Evolutionary conservation across 2,888 invertebrate genomes (phyloP).

Genomic region (Conistra vaccinii): DNA sequence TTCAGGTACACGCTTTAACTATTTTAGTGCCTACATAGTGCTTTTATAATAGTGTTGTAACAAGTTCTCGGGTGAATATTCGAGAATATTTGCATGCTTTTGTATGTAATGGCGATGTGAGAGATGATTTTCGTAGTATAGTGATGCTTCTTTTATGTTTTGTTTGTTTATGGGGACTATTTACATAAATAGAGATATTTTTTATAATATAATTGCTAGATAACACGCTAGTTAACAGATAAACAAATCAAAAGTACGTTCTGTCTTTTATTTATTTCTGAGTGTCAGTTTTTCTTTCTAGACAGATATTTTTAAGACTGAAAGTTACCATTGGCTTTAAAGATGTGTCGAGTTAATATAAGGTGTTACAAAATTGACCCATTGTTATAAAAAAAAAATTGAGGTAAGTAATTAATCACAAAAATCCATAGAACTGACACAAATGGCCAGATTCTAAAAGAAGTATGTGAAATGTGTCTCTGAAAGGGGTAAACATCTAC

Average conservation of each 20-base stretch:
- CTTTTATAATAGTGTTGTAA: conserved; percentile 60
- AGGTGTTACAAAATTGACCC: neutral
- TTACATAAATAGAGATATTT: neutral
- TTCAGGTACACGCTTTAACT: conserved; percentile 59
- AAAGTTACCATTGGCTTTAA: neutral
- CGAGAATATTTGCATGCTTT: conserved; percentile 30
- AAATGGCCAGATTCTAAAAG: too few species aligned
- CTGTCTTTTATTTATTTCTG: neutral
- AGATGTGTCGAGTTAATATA: neutral
- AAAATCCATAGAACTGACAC: too few species aligned
- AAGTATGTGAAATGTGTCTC: too few species aligned
- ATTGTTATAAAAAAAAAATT: too few species aligned
- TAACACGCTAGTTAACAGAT: neutral
- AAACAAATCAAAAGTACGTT: neutral
- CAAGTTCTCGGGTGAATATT: conserved; percentile 32
- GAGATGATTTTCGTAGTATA: neutral
- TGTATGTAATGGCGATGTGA: neutral
- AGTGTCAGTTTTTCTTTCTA: neutral
- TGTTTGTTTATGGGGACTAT: neutral
- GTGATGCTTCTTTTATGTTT: neutral
- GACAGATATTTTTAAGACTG: neutral
- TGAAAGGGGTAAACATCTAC: too few species aligned
- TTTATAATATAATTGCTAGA: too few species aligned
- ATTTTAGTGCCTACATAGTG: conserved; percentile 61
- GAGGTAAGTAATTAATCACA: too few species aligned